phyloP scores from a whole-genome alignment of 2,797 vertebrate species.

The Chaetodon trifasciatus region DNA sequence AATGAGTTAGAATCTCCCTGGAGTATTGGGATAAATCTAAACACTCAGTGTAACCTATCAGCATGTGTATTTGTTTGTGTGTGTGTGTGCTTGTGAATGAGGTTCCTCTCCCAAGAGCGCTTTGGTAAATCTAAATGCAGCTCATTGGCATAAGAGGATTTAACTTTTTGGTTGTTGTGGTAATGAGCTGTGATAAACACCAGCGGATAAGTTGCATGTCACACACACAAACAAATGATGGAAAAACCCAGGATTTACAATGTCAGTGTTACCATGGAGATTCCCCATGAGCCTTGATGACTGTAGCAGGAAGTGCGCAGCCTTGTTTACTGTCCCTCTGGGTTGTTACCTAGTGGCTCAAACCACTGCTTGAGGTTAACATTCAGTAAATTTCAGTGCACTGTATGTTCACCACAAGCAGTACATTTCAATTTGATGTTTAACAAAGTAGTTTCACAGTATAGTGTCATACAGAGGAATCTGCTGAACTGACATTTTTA shows the following conservation, averaged over 20 bases:
- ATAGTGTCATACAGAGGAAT: not conserved
- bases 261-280: conserved; percentile 51
- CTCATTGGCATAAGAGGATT: conserved; percentile 83
- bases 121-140: conserved; percentile 78
- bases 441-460: not conserved
- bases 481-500: not conserved
- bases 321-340: conserved; percentile 36
- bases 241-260: conserved; percentile 69
- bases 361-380: not conserved
- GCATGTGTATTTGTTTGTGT: conserved; percentile 48
- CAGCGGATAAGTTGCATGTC: conserved; percentile 71
- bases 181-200: conserved; percentile 84
- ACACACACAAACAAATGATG: conserved; percentile 53
- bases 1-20: conserved; percentile 72
- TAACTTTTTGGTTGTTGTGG: conserved; percentile 74
- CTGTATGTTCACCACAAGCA: not conserved
- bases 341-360: conserved; percentile 21
- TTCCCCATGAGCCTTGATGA: conserved; percentile 61
- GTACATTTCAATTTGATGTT: not conserved
- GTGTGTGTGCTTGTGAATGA: conserved; percentile 51
- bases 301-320: conserved; percentile 39
- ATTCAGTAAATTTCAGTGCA: not conserved
- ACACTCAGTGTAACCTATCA: conserved; percentile 73
- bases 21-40: conserved; percentile 75
- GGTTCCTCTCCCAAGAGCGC: conserved; percentile 72